Conservation (phyloP, 2,888 invertebrate genomes). For the Catocala fraxini region DNA sequence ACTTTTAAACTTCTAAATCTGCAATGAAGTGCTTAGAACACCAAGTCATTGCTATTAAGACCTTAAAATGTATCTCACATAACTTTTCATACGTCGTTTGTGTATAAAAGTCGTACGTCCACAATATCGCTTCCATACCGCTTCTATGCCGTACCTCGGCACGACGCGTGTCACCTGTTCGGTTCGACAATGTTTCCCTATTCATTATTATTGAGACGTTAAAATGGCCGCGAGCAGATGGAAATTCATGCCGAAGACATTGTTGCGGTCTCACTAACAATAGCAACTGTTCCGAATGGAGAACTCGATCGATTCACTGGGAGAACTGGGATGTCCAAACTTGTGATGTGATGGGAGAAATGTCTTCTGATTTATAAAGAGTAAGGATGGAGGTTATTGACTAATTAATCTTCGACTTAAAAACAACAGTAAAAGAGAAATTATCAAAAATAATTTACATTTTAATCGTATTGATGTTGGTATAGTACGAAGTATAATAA, state of each 20-base stretch:
- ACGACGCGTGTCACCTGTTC: conserved; percentile 46
- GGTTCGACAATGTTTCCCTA: conserved; percentile 58
- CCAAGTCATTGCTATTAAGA: too few species aligned
- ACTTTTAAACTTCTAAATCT: too few species aligned
- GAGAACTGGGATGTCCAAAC: conserved; percentile 15
- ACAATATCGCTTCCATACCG: conserved; percentile 14
- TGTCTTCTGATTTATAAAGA: background rate
- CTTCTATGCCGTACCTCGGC: conserved; percentile 14
- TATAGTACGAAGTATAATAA: too few species aligned
- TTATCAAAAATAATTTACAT: too few species aligned
- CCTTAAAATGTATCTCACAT: too few species aligned
- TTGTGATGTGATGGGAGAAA: background rate
- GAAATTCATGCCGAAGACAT: conserved; percentile 59
- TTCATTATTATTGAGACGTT: conserved; percentile 58
- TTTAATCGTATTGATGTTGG: too few species aligned
- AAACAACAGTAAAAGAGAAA: too few species aligned
- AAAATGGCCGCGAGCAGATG: conserved; percentile 52
- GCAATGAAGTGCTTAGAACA: too few species aligned
- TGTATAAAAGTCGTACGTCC: background rate
- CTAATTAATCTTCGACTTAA: too few species aligned
- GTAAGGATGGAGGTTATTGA: too few species aligned
- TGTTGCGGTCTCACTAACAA: conserved; percentile 45
- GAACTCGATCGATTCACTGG: conserved; percentile 26
- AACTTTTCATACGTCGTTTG: too few species aligned
- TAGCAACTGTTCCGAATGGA: conserved; percentile 33